These are phyloP conservation scores for Bothrops jararaca DNA, from an alignment of 2,113 vertebrate species.

Conservation along the genomic window DNA sequence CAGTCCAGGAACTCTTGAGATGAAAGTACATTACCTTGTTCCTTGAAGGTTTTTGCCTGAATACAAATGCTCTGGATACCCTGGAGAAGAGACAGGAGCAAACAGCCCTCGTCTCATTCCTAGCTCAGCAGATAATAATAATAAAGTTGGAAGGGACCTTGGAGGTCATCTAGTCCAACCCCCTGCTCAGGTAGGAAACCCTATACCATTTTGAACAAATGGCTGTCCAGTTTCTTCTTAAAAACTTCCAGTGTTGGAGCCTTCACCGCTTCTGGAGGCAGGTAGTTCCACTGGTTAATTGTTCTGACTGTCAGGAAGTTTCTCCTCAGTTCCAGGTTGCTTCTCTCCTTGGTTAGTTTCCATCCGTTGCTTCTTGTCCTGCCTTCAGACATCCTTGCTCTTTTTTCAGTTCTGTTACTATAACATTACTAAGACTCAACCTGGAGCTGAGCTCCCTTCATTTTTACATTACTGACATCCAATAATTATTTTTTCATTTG, in stretches of 20 bases:
- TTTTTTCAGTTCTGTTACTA: neutral
- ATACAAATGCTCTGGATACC: neutral
- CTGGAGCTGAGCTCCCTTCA: neutral
- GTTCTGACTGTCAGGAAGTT: no score
- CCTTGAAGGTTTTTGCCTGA: neutral
- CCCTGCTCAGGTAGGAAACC: no score
- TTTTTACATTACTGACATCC: constrained; percentile 10
- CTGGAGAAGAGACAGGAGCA: neutral
- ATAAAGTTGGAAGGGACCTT: no score
- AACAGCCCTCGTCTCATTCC: neutral
- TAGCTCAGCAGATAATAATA: neutral
- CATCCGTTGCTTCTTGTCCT: no score
- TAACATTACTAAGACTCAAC: neutral
- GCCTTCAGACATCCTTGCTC: neutral
- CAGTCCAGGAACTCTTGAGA: neutral
- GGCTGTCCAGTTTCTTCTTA: no score
- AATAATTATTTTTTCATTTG: constrained; percentile 45
- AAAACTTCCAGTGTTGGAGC: no score
- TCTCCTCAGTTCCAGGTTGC: no score
- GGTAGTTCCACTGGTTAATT: no score
- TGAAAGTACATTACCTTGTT: neutral
- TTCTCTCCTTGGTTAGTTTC: no score
- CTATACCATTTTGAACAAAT: no score
- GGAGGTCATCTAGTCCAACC: no score
- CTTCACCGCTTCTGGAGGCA: no score